These are phyloP conservation scores for Antedon mediterranea DNA, from an alignment of 53 echinoderm and acorn worm species.

Conservation along the genomic window DNA sequence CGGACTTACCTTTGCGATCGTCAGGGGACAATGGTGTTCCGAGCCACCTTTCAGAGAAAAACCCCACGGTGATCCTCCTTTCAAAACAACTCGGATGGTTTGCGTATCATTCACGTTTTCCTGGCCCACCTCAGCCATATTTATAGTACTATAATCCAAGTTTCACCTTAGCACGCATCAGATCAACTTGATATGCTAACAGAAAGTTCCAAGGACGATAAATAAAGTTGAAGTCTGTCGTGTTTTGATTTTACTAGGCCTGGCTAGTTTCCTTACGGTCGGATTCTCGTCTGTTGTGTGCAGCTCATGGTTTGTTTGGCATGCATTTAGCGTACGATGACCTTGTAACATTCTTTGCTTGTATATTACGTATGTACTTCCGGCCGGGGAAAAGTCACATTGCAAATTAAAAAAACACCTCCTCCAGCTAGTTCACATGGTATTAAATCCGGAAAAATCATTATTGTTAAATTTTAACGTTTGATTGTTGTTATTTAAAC, in stretches of 20 bases:
- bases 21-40: constrained; percentile 76
- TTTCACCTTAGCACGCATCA: background rate
- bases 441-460: no score
- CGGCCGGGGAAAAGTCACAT: no score
- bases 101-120: background rate
- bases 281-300: background rate
- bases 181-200: background rate
- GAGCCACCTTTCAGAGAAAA: constrained; percentile 91
- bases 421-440: no score
- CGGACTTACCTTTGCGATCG: constrained; percentile 54
- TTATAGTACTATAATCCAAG: background rate
- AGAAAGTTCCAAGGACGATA: background rate
- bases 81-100: constrained; percentile 56
- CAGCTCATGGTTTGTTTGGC: no score
- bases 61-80: constrained; percentile 88
- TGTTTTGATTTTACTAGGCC: background rate
- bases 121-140: background rate
- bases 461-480: no score
- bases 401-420: no score
- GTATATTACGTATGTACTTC: no score
- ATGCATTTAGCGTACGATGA: background rate
- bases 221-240: background rate
- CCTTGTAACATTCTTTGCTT: background rate
- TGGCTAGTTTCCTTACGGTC: background rate
- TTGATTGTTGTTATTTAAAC: no score